phyloP scores from a whole-genome alignment of 1,140 invertebrate species.

The Metaphire vulgaris region DNA sequence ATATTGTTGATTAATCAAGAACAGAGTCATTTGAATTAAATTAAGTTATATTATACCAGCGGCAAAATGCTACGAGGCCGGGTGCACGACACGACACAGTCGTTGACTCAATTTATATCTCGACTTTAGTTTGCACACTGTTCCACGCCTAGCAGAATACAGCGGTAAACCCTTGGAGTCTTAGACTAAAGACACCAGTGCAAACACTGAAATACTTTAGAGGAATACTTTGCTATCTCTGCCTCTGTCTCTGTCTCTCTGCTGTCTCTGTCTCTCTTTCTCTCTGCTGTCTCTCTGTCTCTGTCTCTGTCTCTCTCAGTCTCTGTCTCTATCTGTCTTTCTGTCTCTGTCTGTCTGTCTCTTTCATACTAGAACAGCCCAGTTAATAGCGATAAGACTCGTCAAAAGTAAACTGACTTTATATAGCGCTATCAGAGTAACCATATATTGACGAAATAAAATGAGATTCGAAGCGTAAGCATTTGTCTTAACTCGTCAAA shows the following conservation, averaged over 20 bases:
- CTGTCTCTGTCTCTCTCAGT: neutral
- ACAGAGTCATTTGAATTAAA: too few species aligned
- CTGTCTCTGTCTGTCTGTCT: neutral
- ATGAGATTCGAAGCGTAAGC: neutral
- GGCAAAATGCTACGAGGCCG: too few species aligned
- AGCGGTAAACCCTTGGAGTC: too few species aligned
- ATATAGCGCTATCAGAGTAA: neutral
- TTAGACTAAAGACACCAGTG: too few species aligned
- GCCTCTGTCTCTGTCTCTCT: neutral
- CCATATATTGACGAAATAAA: neutral
- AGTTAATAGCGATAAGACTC: too few species aligned
- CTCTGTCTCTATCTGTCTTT: neutral
- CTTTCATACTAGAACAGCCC: too few species aligned
- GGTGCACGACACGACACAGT: too few species aligned
- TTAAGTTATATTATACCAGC: too few species aligned
- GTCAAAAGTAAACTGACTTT: neutral
- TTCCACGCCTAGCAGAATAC: neutral
- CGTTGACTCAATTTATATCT: neutral
- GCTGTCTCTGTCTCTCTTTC: neutral
- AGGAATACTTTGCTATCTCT: neutral
- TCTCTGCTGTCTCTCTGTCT: neutral
- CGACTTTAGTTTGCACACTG: neutral
- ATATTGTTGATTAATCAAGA: too few species aligned
- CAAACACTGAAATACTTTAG: too few species aligned
- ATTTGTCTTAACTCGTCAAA: neutral